Conservation (phyloP, 2,888 invertebrate species). For the Drosophila nr. fundita region DNA sequence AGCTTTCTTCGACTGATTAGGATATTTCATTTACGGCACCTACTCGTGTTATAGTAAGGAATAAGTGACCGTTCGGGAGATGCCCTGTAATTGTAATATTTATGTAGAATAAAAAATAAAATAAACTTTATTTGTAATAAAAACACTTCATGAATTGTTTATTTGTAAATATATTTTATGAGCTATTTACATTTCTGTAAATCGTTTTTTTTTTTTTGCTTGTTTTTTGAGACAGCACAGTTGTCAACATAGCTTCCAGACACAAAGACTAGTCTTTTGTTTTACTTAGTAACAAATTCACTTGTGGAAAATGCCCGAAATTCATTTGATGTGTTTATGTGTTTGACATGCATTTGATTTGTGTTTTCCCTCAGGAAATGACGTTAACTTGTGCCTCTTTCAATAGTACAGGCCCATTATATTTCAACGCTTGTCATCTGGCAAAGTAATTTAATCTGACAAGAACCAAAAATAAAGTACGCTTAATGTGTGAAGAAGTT, state of each 20-base stretch:
- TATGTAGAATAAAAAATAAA: neutral
- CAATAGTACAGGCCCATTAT: constrained; percentile 26
- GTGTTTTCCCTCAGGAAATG: constrained; percentile 32
- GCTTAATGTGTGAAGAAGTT: constrained; percentile 75
- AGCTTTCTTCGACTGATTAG: constrained; percentile 7
- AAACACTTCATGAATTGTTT: neutral
- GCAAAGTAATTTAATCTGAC: constrained; percentile 78
- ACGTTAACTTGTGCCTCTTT: constrained; percentile 52
- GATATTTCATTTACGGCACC: neutral
- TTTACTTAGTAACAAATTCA: constrained; percentile 5
- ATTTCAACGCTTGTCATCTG: constrained; percentile 58
- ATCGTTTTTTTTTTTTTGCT: neutral
- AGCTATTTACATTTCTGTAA: neutral
- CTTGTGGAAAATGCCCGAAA: constrained; percentile 29
- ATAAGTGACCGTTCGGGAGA: neutral
- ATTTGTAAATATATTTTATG: neutral
- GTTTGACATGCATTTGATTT: constrained; percentile 64
- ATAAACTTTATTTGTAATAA: neutral
- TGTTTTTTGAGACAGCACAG: neutral
- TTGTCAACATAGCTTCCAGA: neutral
- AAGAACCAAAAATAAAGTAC: constrained; percentile 66
- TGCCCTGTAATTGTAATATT: neutral
- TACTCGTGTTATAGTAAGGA: neutral
- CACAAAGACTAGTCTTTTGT: neutral
- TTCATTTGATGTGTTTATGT: constrained; percentile 55